Conservation (phyloP, 2,888 invertebrate species). For the Aquatica leii region DNA sequence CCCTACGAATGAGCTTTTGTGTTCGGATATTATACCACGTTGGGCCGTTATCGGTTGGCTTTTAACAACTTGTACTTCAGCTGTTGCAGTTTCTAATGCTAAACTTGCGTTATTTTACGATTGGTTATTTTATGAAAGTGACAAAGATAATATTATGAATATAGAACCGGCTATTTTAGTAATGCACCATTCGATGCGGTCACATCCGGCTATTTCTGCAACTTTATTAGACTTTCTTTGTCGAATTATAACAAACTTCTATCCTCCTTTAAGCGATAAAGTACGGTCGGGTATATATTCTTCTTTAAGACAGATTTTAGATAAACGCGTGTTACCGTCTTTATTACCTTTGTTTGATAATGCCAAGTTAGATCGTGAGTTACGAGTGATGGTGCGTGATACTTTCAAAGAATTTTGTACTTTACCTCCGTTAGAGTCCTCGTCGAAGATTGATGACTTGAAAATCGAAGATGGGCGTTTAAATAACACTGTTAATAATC, state of each 20-base stretch:
- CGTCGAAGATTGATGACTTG: slow-evolving; percentile 57
- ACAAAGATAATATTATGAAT: slow-evolving; percentile 94
- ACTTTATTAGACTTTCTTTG: slow-evolving; percentile 91
- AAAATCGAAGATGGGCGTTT: slow-evolving; percentile 49
- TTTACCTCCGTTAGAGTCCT: slow-evolving; percentile 64
- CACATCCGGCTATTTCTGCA: slow-evolving; percentile 90
- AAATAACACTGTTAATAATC: slow-evolving; percentile 56
- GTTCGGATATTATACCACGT: slow-evolving; percentile 93
- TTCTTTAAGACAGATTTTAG: slow-evolving; percentile 84
- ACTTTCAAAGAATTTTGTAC: slow-evolving; percentile 92
- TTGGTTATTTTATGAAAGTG: slow-evolving; percentile 91
- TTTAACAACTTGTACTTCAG: slow-evolving; percentile 88
- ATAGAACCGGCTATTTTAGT: slow-evolving; percentile 94
- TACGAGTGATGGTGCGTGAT: slow-evolving; percentile 84
- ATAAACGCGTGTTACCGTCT: slow-evolving; percentile 90
- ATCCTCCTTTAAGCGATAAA: slow-evolving; percentile 79
- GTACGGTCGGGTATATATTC: slow-evolving; percentile 83
- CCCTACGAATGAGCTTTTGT: slow-evolving; percentile 89
- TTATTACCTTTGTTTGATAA: slow-evolving; percentile 88
- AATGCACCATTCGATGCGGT: slow-evolving; percentile 92
- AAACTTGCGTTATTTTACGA: slow-evolving; percentile 93
- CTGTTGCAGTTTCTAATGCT: slow-evolving; percentile 88
- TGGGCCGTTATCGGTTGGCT: slow-evolving; percentile 97
- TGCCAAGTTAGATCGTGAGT: slow-evolving; percentile 84
- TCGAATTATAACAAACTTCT: slow-evolving; percentile 88